phyloP scores from a whole-genome alignment of 2,797 vertebrate species.

The Peromyscus aztecus region DNA sequence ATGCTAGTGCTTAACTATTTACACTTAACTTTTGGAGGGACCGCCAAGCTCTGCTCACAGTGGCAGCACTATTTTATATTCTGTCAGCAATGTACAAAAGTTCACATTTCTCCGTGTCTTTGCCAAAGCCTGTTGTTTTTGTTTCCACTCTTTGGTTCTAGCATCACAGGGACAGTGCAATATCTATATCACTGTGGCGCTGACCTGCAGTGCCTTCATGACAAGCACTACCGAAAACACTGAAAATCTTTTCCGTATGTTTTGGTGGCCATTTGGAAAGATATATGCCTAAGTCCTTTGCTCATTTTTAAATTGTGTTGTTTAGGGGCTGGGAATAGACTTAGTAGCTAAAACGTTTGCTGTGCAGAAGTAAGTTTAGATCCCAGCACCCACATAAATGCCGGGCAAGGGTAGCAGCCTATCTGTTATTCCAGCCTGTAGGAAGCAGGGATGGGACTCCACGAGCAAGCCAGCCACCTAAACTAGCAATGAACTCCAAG shows the following conservation, averaged over 20 bases:
- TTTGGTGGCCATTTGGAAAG: constrained; percentile 13
- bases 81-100: not conserved
- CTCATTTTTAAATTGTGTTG: not conserved
- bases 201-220: constrained; percentile 33
- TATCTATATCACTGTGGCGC: not conserved
- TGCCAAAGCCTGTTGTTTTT: not conserved
- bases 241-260: constrained; percentile 9
- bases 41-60: constrained; percentile 15
- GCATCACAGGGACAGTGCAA: not conserved
- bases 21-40: constrained; percentile 27
- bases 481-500: not conserved
- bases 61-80: not conserved
- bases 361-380: not conserved
- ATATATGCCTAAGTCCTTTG: not conserved
- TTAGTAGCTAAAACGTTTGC: not conserved
- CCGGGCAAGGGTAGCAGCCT: not conserved
- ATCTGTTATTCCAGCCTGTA: not conserved
- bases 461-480: not conserved
- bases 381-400: not conserved
- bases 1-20: not conserved
- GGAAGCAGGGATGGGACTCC: not conserved
- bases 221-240: not conserved
- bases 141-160: not conserved
- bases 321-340: not conserved
- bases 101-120: constrained; percentile 41